Conservation (phyloP, 2,888 invertebrate species). For the Erpobdella octoculata region DNA sequence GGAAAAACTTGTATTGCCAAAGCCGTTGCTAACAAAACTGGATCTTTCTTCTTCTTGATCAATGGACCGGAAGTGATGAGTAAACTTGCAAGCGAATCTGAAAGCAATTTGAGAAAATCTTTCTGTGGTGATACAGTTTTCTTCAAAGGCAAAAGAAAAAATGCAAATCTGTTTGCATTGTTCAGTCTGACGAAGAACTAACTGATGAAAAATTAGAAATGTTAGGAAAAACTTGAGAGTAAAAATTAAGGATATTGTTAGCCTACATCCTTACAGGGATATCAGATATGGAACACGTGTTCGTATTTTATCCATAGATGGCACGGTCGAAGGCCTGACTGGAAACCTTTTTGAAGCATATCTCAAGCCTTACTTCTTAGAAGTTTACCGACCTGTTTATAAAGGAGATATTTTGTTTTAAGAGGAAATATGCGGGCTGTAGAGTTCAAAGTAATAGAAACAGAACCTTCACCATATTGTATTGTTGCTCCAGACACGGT, state of each 20-base stretch:
- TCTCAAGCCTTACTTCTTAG: constrained; percentile 96
- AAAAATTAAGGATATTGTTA: constrained; percentile 83
- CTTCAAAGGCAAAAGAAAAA: constrained; percentile 90
- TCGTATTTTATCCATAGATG: constrained; percentile 95
- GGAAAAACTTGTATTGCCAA: constrained; percentile 96
- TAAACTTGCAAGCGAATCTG: constrained; percentile 96
- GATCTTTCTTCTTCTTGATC: constrained; percentile 67
- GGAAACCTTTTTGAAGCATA: constrained; percentile 95
- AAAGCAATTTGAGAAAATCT: constrained; percentile 94
- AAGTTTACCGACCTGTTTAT: constrained; percentile 71
- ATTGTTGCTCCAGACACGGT: constrained; percentile 98
- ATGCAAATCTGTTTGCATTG: constrained; percentile 95
- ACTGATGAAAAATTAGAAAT: constrained; percentile 95
- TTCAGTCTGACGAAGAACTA: constrained; percentile 87
- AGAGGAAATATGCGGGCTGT: constrained; percentile 97
- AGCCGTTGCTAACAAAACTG: constrained; percentile 98
- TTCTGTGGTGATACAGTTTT: constrained; percentile 97
- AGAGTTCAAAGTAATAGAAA: constrained; percentile 79
- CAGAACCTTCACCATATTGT: constrained; percentile 72
- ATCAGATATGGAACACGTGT: constrained; percentile 95
- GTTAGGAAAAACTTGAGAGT: constrained; percentile 87
- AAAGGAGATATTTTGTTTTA: constrained; percentile 88
- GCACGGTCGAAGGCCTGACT: constrained; percentile 92
- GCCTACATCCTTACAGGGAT: constrained; percentile 58
- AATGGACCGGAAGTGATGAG: constrained; percentile 95